Evolutionary conservation across 2,113 vertebrate genomes (phyloP).

Genomic region (Columba janthina): DNA sequence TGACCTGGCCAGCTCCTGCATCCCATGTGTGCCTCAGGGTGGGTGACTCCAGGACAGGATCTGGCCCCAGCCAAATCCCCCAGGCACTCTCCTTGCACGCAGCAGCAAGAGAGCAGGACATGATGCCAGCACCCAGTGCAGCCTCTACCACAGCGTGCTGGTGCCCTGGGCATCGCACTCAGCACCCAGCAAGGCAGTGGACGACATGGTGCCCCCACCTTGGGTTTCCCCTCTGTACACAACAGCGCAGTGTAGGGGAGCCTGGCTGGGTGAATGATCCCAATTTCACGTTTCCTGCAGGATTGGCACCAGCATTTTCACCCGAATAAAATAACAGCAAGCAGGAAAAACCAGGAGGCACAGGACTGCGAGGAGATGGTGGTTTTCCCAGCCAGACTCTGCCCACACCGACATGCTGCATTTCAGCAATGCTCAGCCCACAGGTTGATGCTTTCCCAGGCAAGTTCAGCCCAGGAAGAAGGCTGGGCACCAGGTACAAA

Average conservation of each 20-base stretch:
- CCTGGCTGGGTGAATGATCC: background rate
- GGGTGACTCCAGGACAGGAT: background rate
- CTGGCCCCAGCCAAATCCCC: background rate
- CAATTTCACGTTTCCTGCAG: background rate
- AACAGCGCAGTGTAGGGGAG: background rate
- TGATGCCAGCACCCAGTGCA: background rate
- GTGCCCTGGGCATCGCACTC: background rate
- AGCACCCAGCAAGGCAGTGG: accelerated
- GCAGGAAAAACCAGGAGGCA: background rate
- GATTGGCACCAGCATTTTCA: slow-evolving; percentile 23
- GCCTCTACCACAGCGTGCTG: background rate
- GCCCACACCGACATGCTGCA: accelerated
- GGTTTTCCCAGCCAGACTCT: background rate
- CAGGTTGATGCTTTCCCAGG: background rate
- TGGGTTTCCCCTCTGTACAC: background rate
- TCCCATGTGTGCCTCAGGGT: background rate
- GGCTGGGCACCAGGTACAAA: background rate
- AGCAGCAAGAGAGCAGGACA: background rate
- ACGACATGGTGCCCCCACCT: background rate
- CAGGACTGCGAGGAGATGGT: accelerated
- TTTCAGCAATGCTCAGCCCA: background rate
- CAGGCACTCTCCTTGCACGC: accelerated
- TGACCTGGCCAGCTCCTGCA: background rate
- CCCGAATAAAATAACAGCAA: background rate
- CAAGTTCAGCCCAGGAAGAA: background rate